phyloP scores from a whole-genome alignment of 2,113 vertebrate genomes.

The Amazona guildingii region DNA sequence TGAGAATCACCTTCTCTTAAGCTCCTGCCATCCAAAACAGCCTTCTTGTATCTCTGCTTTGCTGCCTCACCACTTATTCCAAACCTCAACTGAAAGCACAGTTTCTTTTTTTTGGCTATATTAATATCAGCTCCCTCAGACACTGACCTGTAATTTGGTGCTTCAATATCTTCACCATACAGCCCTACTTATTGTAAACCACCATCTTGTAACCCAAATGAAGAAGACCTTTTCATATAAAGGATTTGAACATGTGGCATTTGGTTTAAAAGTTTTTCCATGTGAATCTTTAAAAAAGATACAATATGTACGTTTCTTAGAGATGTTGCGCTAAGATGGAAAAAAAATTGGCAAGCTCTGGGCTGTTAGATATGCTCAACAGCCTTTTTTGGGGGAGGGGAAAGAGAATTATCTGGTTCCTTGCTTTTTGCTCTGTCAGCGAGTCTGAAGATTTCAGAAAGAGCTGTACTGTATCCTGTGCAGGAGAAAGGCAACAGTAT shows the following conservation, averaged over 20 bases:
- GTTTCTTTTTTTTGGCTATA: background rate
- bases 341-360: background rate
- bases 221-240: background rate
- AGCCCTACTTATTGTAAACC: background rate
- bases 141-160: background rate
- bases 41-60: background rate
- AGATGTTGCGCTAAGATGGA: background rate
- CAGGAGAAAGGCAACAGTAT: background rate
- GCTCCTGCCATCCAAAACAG: slow-evolving; percentile 28
- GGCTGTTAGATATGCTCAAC: background rate
- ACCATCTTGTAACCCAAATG: background rate
- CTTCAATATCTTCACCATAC: background rate
- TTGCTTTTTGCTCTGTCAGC: slow-evolving; percentile 25
- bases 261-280: background rate
- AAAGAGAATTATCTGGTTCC: background rate
- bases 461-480: background rate
- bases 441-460: slow-evolving; percentile 16
- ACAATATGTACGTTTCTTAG: background rate
- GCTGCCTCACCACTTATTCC: background rate
- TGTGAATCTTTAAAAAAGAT: background rate
- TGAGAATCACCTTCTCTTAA: slow-evolving; percentile 9
- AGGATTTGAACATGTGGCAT: background rate
- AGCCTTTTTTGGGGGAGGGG: background rate
- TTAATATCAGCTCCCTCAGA: background rate
- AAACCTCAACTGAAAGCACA: slow-evolving; percentile 19